Base-by-base conservation (phyloP, 2,797 vertebrate species). In the Periparus ater region DNA sequence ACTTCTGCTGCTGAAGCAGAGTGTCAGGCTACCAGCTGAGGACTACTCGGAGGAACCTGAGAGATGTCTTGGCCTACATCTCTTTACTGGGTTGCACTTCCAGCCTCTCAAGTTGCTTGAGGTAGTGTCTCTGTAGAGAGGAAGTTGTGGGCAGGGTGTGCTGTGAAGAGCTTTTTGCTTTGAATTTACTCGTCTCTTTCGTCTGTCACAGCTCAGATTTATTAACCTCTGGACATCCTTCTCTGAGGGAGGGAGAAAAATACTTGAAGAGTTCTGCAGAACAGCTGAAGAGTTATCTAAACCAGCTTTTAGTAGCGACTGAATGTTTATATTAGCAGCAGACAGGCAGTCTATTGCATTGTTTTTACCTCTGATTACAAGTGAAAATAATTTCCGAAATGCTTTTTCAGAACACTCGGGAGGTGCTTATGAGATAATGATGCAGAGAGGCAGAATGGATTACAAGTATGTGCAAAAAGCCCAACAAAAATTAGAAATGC, bases 141-240 rank as follows among this genome's bases (percentile, higher is more conserved):
- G 70, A 90, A 94, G 60, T 26, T 65, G 58, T 60, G 77, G 18
- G 40, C 88, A 90, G 80, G 13, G 38, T 84, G 62, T 60, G 51
- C 53, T 87, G 20, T 76, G 80, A 90, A 81, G 48, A 40, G 48
- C 23, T n/a, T 90, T 91, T 91, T 53, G 17, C 60, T 94, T 90
- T 85, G 55, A 85, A 91, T 91, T 90, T 84, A n/a, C 12, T 74
- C 36, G 34, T 85, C 79, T 74, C 80, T 91, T 86, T 88, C 57
- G 21, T 73, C 76, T 95, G 85, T 77, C 54, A 72, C 36, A 38
- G 34, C 45, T 88, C 77, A 79, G 80, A 91, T 88, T 96, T 91
- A 94, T 84, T 88, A 86, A 88, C 15, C 16, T 90, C 74, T 73
- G 88, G 70, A 79, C 2, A 1, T 68, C 27, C 29, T 90, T 82